These are phyloP conservation scores for Glyptemys insculpta DNA, from an alignment of 2,797 vertebrate genomes.

Conservation along the genomic window DNA sequence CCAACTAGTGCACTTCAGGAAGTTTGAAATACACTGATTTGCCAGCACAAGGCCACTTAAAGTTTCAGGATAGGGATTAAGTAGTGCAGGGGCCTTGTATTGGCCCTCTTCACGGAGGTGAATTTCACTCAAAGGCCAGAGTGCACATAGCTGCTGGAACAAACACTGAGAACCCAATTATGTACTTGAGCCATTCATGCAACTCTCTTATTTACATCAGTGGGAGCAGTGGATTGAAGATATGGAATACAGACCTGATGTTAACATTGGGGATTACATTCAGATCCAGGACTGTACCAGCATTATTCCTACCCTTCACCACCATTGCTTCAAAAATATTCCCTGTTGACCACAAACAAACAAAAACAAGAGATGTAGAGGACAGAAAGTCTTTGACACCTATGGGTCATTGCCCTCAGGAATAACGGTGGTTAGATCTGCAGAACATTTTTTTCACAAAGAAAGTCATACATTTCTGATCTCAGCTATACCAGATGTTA, in stretches of 20 bases:
- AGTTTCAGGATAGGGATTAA: background rate
- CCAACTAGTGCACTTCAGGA: background rate
- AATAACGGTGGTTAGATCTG: background rate
- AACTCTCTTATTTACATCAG: background rate
- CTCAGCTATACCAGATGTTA: background rate
- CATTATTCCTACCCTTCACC: background rate
- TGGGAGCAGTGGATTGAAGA: background rate
- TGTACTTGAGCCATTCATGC: background rate
- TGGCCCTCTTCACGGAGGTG: background rate
- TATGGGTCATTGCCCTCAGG: background rate
- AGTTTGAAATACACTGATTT: background rate
- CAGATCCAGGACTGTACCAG: background rate
- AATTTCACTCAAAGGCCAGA: background rate
- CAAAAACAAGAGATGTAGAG: background rate
- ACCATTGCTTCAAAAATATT: background rate
- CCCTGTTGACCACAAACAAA: background rate
- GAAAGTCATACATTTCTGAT: background rate
- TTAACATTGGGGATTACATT: background rate
- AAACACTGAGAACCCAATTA: background rate
- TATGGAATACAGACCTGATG: background rate
- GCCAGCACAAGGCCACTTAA: background rate
- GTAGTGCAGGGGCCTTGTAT: background rate
- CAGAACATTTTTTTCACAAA: background rate
- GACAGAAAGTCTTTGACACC: background rate
- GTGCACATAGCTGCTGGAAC: background rate